phyloP scores from a whole-genome alignment of 1,140 invertebrate genomes.

The Drosophila lacteicornis region DNA sequence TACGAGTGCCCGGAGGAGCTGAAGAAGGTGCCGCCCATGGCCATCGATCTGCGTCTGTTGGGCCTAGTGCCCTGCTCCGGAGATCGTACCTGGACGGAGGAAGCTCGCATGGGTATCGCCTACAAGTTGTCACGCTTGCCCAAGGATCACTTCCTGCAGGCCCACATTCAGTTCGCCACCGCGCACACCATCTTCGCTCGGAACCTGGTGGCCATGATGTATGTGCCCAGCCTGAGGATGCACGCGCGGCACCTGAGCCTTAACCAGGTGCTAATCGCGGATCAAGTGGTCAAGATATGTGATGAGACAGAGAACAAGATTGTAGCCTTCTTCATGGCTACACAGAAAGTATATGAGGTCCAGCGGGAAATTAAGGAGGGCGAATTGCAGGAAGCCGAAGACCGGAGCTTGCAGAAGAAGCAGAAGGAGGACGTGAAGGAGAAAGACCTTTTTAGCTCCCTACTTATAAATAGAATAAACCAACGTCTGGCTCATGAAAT shows the following conservation, averaged over 20 bases:
- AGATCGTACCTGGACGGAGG: neutral
- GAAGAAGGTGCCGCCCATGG: slow-evolving; percentile 5
- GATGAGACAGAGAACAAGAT: neutral
- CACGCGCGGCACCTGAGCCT: neutral
- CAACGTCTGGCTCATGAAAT: too few species aligned
- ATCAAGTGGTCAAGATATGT: neutral
- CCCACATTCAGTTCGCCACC: neutral
- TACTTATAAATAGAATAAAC: too few species aligned
- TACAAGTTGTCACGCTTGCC: neutral
- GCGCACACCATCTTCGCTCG: slow-evolving; percentile 6
- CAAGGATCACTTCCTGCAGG: slow-evolving; percentile 3
- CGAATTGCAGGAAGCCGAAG: neutral
- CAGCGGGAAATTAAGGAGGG: neutral
- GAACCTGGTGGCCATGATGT: slow-evolving; percentile 2
- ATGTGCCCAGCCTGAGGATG: neutral
- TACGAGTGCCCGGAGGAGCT: slow-evolving; percentile 31
- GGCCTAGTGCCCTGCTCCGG: slow-evolving; percentile 1
- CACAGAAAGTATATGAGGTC: neutral
- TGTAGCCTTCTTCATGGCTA: neutral
- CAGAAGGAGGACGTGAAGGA: neutral
- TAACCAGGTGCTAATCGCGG: neutral
- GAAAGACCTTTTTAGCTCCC: neutral
- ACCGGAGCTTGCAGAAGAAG: too few species aligned
- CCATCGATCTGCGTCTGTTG: slow-evolving; percentile 49
- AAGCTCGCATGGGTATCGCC: neutral